Evolutionary conservation across 2,113 vertebrate species (phyloP), one percentile per base, ranked within the genome.

Genomic region (Riparia riparia): DNA sequence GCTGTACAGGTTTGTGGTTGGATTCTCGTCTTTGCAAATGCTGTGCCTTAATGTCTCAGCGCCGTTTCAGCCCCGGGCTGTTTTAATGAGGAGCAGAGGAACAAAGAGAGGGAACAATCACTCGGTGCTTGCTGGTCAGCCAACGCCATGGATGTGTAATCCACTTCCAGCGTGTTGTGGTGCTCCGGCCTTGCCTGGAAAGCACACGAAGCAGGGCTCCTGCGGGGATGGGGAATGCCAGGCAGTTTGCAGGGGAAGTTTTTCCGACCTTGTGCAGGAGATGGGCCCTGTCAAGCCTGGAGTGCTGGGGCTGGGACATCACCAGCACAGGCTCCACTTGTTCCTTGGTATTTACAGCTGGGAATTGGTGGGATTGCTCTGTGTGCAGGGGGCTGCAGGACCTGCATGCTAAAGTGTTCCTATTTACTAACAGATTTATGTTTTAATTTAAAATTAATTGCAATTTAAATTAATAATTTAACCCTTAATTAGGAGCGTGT

Each of bases 251-350:
- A 95, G 95, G 94, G 89, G 87, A 97, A 98, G 66, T 97, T 96
- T 65, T 58, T 93, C 97, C 98, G 97, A 97, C 98, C 96, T 98
- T 98, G 97, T 96, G 87, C 95, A 39, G 68, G 82, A 97, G 96
- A 82, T 61, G 81, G 90, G 73, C 89, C 47, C 90, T 96, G 93
- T 83, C 95, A 94, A 79, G 61, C 47, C 89, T 93, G 80, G 90
- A 96, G 97, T 65, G 32, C 50, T 28, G 32, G 82, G 88, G 32
- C 97, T 97, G 98, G 97, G 97, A 98, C 95, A 96, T 98, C 86
- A 83, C 97, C 76, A 63, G 63, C 6, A 1, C 21, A 14, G 82
- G 66, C 93, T 93, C 84, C 71, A 61, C 87, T 86, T 17, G 28
- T 85, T 95, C 78, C 57, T 18, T 94, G 96, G 76, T 97, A 65